Evolutionary conservation across 2,888 invertebrate species (phyloP).

Genomic region (Protodeltote pygarga): DNA sequence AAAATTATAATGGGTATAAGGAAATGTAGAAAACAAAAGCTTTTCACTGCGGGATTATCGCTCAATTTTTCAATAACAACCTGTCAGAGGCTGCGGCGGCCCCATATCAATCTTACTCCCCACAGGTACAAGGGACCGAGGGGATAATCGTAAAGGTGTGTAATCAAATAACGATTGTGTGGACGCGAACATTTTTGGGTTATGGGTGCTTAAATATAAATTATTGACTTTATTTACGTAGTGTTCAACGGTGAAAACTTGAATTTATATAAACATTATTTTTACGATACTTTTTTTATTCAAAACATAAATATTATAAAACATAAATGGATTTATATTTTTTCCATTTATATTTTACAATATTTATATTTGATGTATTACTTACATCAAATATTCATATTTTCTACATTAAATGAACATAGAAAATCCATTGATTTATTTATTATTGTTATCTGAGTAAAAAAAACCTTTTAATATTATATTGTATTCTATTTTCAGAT

Average conservation of each 20-base stretch:
- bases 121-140: slow-evolving; percentile 62
- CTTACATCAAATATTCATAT: too few relatives aligned
- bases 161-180: slow-evolving; percentile 45
- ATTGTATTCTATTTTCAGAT: slow-evolving; percentile 6
- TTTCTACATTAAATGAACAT: background rate
- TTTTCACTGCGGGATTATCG: slow-evolving; percentile 74
- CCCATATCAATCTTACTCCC: slow-evolving; percentile 80
- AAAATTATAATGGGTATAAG: slow-evolving; percentile 32
- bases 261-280: too few relatives aligned
- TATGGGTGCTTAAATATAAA: background rate
- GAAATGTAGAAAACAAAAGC: slow-evolving; percentile 71
- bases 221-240: too few relatives aligned
- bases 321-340: too few relatives aligned
- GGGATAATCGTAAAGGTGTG: slow-evolving; percentile 31
- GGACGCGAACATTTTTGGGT: slow-evolving; percentile 10
- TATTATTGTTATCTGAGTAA: slow-evolving; percentile 8
- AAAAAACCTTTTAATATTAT: slow-evolving; percentile 11
- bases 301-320: too few relatives aligned
- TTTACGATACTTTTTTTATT: too few relatives aligned
- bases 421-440: slow-evolving; percentile 8
- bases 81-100: slow-evolving; percentile 71
- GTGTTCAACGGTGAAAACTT: too few relatives aligned
- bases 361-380: too few relatives aligned
- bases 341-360: too few relatives aligned
- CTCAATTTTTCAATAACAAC: slow-evolving; percentile 84